Evolutionary conservation across 2,113 vertebrate species (phyloP).

Genomic region (Galbula dea): DNA sequence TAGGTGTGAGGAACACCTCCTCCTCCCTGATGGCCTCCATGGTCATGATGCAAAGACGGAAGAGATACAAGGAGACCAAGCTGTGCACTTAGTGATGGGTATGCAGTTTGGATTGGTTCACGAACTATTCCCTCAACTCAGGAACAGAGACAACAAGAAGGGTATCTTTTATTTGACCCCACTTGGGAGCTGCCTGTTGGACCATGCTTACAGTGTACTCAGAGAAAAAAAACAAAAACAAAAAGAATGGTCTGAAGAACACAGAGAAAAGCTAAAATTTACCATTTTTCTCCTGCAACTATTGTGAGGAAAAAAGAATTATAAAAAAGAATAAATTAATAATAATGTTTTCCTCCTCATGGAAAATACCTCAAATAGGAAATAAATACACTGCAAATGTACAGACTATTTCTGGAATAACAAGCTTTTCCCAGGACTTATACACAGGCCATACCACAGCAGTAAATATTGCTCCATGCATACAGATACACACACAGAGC

Average conservation of each 20-base stretch:
- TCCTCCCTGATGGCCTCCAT: not conserved
- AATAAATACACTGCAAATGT: not conserved
- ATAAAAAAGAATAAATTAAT: not conserved
- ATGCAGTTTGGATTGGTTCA: not conserved
- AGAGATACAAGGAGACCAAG: not conserved
- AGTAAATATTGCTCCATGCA: not conserved
- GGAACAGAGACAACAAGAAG: not conserved
- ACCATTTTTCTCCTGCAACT: not conserved
- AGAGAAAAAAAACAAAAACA: not conserved
- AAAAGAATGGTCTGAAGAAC: not conserved
- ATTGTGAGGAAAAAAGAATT: not conserved
- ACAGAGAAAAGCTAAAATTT: not conserved
- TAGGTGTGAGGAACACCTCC: not conserved
- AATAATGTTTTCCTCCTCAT: not conserved
- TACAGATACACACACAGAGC: not conserved
- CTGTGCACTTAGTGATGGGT: rapidly evolving
- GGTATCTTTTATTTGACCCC: not conserved
- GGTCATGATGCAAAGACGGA: rapidly evolving
- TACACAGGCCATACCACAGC: not conserved
- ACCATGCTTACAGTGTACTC: rapidly evolving
- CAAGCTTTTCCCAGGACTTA: not conserved
- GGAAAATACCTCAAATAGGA: not conserved
- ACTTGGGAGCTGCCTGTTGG: not conserved
- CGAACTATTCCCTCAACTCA: not conserved
- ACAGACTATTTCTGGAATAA: not conserved